Evolutionary conservation across 2,888 invertebrate species (phyloP), one percentile per base, ranked within the genome.

Genomic region (Acholoe squamosa): DNA sequence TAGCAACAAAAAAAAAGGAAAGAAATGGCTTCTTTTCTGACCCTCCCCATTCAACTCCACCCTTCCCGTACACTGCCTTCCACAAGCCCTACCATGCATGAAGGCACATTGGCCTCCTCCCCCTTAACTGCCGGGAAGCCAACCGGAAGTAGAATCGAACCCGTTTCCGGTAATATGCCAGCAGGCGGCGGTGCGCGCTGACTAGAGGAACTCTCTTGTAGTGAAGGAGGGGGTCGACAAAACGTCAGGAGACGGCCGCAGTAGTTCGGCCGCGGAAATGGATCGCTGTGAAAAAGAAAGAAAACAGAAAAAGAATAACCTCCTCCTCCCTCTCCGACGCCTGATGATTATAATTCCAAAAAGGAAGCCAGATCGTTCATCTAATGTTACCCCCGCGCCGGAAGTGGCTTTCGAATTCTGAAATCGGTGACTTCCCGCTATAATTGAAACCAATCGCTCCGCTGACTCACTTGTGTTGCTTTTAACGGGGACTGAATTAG

Each of bases 281-380:
- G 54, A 86, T 86, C 86, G 86, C 52, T 52, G 54, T 25, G 0
- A 51, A 86, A 54, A 54, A 84, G 31, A 76, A 76, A 76, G 25
- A 61, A 61, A 61, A 25, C 25, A n/a, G 14, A 61, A 61, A 61
- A 61, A 3, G 25, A 61, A 61, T 22, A 61, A 61, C 25, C 61
- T 25, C 43, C 43, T 43, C 10, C 43, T 43, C 43, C 43, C 10
- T 3, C 43, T 22, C 86, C 54, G 22, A 54, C 28, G 86, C 52
- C 56, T 22, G 86, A 86, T 86, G 86, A 86, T 86, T 86, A 86
- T 86, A 33, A 28, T 51, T 86, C 54, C 52, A 86, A 86, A 86
- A 52, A 1, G 80, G 80, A 80, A 54, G 54, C 56, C 33, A 28
- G 52, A 52, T 86, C 86, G 52, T 86, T 86, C 86, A 56, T 52